A percentile compares a stretch with the other conserved stretches of the same genome.
phyloP scores from a whole-genome alignment of 2,888 invertebrate genomes.

The Protodeltote pygarga region DNA sequence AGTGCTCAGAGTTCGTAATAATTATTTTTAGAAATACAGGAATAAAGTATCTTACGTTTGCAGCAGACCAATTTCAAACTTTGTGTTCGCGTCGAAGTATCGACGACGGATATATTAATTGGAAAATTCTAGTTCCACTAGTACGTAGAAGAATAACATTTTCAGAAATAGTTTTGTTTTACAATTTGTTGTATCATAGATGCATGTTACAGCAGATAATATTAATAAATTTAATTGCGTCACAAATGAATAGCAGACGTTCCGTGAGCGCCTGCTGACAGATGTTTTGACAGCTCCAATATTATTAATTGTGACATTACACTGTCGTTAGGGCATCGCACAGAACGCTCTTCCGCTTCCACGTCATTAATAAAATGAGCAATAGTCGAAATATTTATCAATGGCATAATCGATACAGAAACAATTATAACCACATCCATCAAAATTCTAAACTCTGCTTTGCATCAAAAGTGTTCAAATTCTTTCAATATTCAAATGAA shows the following conservation, averaged over 20 bases:
- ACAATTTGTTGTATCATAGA: slow-evolving; percentile 24
- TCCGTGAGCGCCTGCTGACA: slow-evolving; percentile 66
- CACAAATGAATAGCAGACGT: slow-evolving; percentile 68
- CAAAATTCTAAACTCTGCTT: slow-evolving; percentile 81
- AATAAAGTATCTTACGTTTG: slow-evolving; percentile 40
- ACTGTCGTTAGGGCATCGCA: slow-evolving; percentile 78
- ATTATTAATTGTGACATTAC: slow-evolving; percentile 86
- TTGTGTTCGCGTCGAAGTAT: slow-evolving; percentile 31
- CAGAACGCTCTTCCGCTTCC: slow-evolving; percentile 82
- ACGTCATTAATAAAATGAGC: slow-evolving; percentile 86
- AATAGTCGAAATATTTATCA: slow-evolving; percentile 86
- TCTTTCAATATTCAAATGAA: slow-evolving; percentile 47
- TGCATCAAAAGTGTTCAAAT: slow-evolving; percentile 62
- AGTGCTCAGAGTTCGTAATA: slow-evolving; percentile 31
- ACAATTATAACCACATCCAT: slow-evolving; percentile 87
- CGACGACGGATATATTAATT: slow-evolving; percentile 41
- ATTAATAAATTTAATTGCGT: slow-evolving; percentile 70
- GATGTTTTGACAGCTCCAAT: slow-evolving; percentile 84
- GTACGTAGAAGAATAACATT: slow-evolving; percentile 7
- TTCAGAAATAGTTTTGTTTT: slow-evolving; percentile 12
- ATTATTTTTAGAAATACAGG: slow-evolving; percentile 47
- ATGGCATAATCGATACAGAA: slow-evolving; percentile 87
- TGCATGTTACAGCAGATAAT: slow-evolving; percentile 16
- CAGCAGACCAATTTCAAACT: slow-evolving; percentile 35
- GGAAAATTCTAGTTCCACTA: slow-evolving; percentile 16